Base-by-base conservation (phyloP, 2,888 invertebrate species). In the Chloromyia formosa region DNA sequence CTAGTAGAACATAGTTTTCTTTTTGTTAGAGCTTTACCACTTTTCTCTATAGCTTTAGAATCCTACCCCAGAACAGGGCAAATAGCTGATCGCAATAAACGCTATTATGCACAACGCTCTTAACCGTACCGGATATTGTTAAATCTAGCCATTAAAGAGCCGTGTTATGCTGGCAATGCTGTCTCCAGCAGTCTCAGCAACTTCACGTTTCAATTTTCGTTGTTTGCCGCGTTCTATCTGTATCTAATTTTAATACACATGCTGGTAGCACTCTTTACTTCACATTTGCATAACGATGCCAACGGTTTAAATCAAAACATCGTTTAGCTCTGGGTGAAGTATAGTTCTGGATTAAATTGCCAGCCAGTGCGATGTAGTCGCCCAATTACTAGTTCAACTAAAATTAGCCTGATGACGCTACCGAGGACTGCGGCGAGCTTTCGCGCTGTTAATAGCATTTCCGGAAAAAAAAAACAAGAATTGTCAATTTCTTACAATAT, bases 191-290 rank as follows among this genome's bases (percentile, higher is more conserved):
- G 12, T 9, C 18, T 20, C 58, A 58, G 22, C 58, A 16, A 58
- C 22, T 58, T 58, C 20, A 22, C 16, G 22, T 58, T 58, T 58
- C 58, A 58, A 58, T 58, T 20, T 58, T 2, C 22, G 58, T 20
- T 18, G 18, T 58, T 5, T 12, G 20, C 10, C 42, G n/a, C n/a
- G n/a, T n/a, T 42, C 7, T 42, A 42, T 18, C 58, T 54, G 54
- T 58, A 58, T 58, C 58, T 58, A 58, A 58, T 58, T 58, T 58
- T 58, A 58, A 58, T 58, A n/a, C n/a, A n/a, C n/a, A n/a, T n/a
- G n/a, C n/a, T n/a, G n/a, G 58, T 58, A 2, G 58, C 22, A 10
- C 16, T 10, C 54, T n/a, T 16, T n/a, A 10, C 18, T 10, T 58
- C 18, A 58, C 9, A 58, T 58, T 20, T 58, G 58, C 58, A 58